Percentiles rank a stretch among this genome's conserved stretches.
Conservation (phyloP, 2,113 vertebrate species). For the Oophaga pumilio region DNA sequence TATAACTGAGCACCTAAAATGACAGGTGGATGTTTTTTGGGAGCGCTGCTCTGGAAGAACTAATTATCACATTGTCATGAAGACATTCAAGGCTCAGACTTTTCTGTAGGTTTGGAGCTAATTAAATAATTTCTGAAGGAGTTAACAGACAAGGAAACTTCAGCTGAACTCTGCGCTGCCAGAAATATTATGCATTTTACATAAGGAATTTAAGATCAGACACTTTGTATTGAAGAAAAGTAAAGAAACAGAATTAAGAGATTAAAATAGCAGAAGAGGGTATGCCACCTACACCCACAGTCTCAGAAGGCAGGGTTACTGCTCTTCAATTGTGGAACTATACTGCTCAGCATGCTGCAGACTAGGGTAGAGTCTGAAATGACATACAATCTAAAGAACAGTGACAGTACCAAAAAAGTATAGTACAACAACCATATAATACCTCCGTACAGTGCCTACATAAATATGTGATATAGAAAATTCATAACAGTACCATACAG, state of each 20-base stretch:
- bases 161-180: background rate
- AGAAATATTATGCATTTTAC: background rate
- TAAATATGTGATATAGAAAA: background rate
- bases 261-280: background rate
- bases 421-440: background rate
- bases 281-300: background rate
- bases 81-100: slow-evolving; percentile 11
- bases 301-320: background rate
- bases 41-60: slow-evolving; percentile 26
- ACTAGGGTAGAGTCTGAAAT: background rate
- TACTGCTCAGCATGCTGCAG: too few relatives aligned
- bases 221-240: background rate
- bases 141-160: background rate
- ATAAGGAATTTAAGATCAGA: background rate
- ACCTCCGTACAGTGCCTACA: background rate
- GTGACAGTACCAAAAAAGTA: background rate
- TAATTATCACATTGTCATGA: slow-evolving; percentile 36
- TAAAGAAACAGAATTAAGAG: background rate
- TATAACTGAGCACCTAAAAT: background rate
- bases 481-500: background rate
- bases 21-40: slow-evolving; percentile 36
- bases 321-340: too few relatives aligned
- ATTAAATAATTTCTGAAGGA: slow-evolving; percentile 49
- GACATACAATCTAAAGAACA: background rate
- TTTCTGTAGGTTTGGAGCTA: slow-evolving; percentile 14